These are phyloP conservation scores for Netelia melanura DNA, from an alignment of 2,888 invertebrate species.

Conservation along the genomic window DNA sequence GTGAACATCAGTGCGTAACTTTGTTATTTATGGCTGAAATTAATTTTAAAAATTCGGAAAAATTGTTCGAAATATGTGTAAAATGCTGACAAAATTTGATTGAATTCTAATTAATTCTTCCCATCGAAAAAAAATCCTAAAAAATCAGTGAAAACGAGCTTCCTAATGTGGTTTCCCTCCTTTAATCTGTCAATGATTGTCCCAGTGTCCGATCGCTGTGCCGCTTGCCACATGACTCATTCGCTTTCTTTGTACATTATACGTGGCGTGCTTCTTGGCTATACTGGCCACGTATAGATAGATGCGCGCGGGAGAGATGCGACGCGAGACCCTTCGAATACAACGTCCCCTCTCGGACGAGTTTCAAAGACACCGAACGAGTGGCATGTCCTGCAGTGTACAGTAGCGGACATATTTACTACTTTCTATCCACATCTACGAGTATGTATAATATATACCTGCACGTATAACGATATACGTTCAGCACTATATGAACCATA, in stretches of 20 bases:
- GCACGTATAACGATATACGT: constrained; percentile 5
- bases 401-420: not conserved
- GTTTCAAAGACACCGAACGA: constrained; percentile 26
- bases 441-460: not conserved
- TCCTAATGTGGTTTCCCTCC: no score
- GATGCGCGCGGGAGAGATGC: not conserved
- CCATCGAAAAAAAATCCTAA: no score
- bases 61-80: no score
- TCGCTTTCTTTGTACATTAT: constrained; percentile 9
- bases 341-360: constrained; percentile 31
- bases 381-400: not conserved
- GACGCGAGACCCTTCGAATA: not conserved
- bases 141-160: no score
- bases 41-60: no score
- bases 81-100: no score
- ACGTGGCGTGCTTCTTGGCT: not conserved
- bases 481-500: not conserved
- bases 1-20: no score
- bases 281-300: not conserved
- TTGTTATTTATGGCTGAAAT: no score
- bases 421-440: not conserved
- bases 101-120: no score
- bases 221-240: not conserved
- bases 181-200: not conserved
- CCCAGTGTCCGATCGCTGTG: not conserved